These are phyloP conservation scores for Pachyrhynchus sulphureomaculatus DNA, from an alignment of 1,140 invertebrate species.

Conservation along the genomic window DNA sequence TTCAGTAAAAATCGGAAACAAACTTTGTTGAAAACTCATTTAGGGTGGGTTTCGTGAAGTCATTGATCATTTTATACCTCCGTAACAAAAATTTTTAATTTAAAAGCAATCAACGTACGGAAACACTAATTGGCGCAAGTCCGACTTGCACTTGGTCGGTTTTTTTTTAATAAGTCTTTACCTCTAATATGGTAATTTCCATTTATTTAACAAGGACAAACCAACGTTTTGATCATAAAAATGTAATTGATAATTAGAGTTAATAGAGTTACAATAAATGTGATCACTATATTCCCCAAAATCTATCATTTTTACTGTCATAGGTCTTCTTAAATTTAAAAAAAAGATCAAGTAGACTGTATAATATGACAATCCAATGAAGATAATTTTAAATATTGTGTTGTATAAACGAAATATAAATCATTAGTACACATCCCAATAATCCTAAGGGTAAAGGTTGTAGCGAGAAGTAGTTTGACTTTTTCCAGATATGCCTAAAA, in stretches of 20 bases:
- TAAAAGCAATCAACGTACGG: too few relatives aligned
- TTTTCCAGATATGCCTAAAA: conserved; percentile 12
- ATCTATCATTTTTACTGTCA: neutral
- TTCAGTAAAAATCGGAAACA: too few relatives aligned
- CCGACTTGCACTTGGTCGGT: too few relatives aligned
- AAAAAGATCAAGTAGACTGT: neutral
- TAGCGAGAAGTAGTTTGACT: conserved; percentile 2
- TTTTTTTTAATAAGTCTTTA: too few relatives aligned
- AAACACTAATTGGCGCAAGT: too few relatives aligned
- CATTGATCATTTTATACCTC: too few relatives aligned
- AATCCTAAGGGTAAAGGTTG: neutral
- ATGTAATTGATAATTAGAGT: neutral
- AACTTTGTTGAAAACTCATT: too few relatives aligned
- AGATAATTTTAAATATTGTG: neutral
- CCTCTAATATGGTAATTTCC: too few relatives aligned
- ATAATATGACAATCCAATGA: neutral
- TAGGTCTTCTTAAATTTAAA: neutral
- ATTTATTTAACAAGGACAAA: too few relatives aligned
- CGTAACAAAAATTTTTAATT: too few relatives aligned
- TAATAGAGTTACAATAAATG: neutral
- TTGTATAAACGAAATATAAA: neutral
- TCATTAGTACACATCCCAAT: neutral
- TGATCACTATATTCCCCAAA: neutral
- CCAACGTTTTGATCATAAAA: too few relatives aligned
- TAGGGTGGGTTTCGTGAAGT: too few relatives aligned